Percentiles rank a stretch among this genome's conserved stretches.
These are phyloP conservation scores for Cerceris rybyensis DNA, from an alignment of 2,888 invertebrate genomes.

Conservation along the genomic window DNA sequence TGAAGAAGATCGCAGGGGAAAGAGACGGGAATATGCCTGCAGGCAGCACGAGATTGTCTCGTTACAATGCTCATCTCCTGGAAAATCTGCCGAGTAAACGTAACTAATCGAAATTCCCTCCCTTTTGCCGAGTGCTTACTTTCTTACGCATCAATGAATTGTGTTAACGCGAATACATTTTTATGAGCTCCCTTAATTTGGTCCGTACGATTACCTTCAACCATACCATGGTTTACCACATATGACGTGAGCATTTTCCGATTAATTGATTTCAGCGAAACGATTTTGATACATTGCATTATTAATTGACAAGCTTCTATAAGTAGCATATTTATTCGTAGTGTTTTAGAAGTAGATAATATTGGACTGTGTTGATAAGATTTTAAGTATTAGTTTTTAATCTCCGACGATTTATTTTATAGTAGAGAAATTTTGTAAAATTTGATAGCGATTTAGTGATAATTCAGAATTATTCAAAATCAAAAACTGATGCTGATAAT, in stretches of 20 bases:
- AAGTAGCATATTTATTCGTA: too few species aligned
- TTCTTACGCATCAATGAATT: not conserved
- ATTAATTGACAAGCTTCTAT: too few species aligned
- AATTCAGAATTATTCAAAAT: too few species aligned
- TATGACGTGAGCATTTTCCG: not conserved
- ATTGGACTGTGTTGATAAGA: too few species aligned
- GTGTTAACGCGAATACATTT: not conserved
- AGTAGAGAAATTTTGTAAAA: too few species aligned
- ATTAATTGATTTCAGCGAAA: too few species aligned
- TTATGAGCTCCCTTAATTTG: not conserved
- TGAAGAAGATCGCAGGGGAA: constrained; percentile 7
- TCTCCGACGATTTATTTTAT: too few species aligned
- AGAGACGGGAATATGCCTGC: constrained; percentile 1
- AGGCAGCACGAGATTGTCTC: constrained; percentile 27
- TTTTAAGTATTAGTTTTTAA: too few species aligned
- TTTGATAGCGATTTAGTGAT: too few species aligned
- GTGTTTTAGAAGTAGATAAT: too few species aligned
- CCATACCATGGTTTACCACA: not conserved
- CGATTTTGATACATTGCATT: too few species aligned
- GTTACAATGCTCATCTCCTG: constrained; percentile 33
- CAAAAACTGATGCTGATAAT: too few species aligned
- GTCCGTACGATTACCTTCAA: not conserved
- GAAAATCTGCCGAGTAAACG: constrained; percentile 34
- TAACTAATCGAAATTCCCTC: constrained; percentile 27
- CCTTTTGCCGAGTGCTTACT: not conserved